Evolutionary conservation across 2,888 invertebrate species (phyloP), one percentile per base, ranked within the genome.

Genomic region (Scrobipalpa atriplicella): DNA sequence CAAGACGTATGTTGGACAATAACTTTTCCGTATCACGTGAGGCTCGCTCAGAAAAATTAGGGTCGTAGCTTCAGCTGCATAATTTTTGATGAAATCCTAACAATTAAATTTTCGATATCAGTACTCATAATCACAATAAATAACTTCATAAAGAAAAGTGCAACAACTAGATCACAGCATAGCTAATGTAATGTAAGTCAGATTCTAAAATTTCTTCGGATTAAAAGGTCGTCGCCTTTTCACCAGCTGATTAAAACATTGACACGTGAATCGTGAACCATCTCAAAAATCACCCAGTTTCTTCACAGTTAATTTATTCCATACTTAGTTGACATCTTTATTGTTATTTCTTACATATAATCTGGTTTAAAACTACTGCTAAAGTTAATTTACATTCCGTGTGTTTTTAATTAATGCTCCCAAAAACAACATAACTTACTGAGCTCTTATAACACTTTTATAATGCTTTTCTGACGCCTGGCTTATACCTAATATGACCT

Each of bases 391-490:
- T 66, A 47, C 56, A 63, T 63, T 61, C 52, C 61, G 41, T 43
- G 62, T 62, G 36, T 36, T 62, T 56, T 66, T 62, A 66, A 66
- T 66, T 66, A 66, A 66, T 66, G 66, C 18, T 66, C 43, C 43
- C 43, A 66, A 58, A 66, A 56, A 62, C n/a, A 62, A 56, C 62
- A 66, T 13, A 36, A 19, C 21, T 54, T 43, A 21, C 38, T n/a
- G 41, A 56, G 54, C 54, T 29, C 21, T 56, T 56, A 56, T 56
- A 21, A 13, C 54, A 21, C 58, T 58, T n/a, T 58, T 13, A 16
- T 38, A 58, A 10, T 10, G 16, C 29, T 58, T 16, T 58, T 58
- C 16, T 58, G 36, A 38, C 58, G 58, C 58, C 58, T 29, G 58
- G n/a, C n/a, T n/a, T n/a, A n/a, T n/a, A n/a, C n/a, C n/a, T 51